Conservation (phyloP, 1,140 invertebrate genomes). For the Drosophila guanche region DNA sequence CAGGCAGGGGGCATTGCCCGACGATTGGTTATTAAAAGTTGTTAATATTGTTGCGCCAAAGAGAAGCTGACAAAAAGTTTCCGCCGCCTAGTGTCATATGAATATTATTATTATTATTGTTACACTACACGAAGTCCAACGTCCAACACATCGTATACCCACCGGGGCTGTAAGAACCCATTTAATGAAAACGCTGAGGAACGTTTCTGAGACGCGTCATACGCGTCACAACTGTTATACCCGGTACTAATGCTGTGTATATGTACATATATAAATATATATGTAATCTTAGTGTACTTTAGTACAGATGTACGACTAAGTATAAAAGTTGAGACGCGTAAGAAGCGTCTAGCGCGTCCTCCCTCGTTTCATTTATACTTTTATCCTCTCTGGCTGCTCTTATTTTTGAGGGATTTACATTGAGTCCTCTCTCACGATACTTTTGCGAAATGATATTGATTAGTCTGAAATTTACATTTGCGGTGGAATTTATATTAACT, state of each 20-base stretch:
- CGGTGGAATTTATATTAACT: slow-evolving; percentile 45
- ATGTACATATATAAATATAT: too few species aligned
- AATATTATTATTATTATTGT: slow-evolving; percentile 49
- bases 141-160: not conserved
- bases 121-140: slow-evolving; percentile 4
- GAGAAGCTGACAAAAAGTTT: slow-evolving; percentile 24
- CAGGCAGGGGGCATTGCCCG: slow-evolving; percentile 1
- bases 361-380: slow-evolving; percentile 19
- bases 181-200: slow-evolving; percentile 46
- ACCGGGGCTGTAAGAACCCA: slow-evolving; percentile 25
- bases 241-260: too few species aligned
- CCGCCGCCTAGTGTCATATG: not conserved
- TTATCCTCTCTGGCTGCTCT: slow-evolving; percentile 9
- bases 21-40: slow-evolving; percentile 59
- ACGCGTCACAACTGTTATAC: too few species aligned
- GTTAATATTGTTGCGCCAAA: slow-evolving; percentile 7
- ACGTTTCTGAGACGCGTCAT: too few species aligned
- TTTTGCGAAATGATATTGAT: not conserved
- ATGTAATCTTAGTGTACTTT: too few species aligned
- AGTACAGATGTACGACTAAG: too few species aligned
- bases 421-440: too few species aligned
- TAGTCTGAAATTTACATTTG: slow-evolving; percentile 8
- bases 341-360: too few species aligned
- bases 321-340: too few species aligned
- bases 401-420: not conserved